phyloP scores from a whole-genome alignment of 2,888 invertebrate genomes.

The Bursaphelenchus okinawaensis region DNA sequence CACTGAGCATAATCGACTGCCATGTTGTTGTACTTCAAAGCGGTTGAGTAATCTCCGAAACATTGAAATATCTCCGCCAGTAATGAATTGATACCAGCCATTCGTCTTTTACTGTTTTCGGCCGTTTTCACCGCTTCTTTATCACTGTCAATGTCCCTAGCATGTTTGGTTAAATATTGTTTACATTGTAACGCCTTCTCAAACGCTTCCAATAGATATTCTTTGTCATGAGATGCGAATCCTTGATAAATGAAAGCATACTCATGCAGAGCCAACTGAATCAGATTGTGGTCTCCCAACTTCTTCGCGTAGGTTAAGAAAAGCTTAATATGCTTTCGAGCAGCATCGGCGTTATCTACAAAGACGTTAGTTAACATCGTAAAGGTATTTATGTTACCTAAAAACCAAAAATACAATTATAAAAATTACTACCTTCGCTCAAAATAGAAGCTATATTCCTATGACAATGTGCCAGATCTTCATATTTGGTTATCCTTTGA shows the following conservation, averaged over 20 bases:
- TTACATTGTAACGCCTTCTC: conserved; percentile 12
- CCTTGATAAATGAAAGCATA: neutral
- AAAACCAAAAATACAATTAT: neutral
- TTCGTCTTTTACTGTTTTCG: neutral
- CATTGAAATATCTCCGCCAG: neutral
- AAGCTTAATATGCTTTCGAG: neutral
- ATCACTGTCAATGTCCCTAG: conserved; percentile 15
- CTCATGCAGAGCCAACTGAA: neutral
- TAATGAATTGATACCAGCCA: neutral
- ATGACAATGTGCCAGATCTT: neutral
- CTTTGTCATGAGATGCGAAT: neutral
- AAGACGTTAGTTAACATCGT: neutral
- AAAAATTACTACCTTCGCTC: neutral
- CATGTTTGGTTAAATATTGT: conserved; percentile 14
- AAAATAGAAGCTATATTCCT: neutral
- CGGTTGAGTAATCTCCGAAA: neutral
- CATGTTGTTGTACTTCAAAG: neutral
- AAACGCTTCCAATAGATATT: conserved; percentile 11
- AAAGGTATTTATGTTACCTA: neutral
- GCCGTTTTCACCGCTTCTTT: neutral
- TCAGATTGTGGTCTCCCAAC: neutral
- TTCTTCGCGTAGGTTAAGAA: neutral
- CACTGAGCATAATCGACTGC: neutral
- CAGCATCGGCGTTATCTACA: neutral
- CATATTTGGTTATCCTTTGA: neutral